A percentile compares a stretch with the other conserved stretches of the same genome.
Conservation (phyloP, 92 coral and sea anemone genomes). For the Siderastrea siderea region DNA sequence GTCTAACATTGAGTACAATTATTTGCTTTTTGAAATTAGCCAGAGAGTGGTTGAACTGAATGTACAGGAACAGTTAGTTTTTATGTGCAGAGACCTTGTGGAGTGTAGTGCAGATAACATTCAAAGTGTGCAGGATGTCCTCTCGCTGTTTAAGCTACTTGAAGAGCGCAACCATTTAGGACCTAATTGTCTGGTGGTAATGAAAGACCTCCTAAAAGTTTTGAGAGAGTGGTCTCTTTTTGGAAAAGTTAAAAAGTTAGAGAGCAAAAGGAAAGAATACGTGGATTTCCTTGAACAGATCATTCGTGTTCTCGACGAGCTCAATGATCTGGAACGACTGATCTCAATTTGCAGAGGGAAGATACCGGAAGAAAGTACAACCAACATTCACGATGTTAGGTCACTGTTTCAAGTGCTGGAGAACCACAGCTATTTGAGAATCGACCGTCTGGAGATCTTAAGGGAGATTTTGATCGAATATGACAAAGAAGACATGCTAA, state of each 20-base stretch:
- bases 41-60: neutral
- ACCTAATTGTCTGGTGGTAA: neutral
- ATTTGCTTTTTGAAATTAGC: neutral
- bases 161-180: neutral
- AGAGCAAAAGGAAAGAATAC: neutral
- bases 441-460: neutral
- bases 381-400: neutral
- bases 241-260: neutral
- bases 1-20: constrained; percentile 10
- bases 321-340: neutral
- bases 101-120: neutral
- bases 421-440: neutral
- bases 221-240: neutral
- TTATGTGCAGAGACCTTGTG: neutral
- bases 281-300: neutral
- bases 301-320: neutral
- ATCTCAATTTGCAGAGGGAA: neutral
- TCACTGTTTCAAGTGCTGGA: neutral
- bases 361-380: neutral
- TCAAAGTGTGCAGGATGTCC: neutral
- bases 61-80: neutral
- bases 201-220: neutral
- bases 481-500: neutral
- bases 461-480: neutral
- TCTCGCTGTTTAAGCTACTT: neutral